A percentile compares a stretch with the other conserved stretches of the same genome.
These are phyloP conservation scores for Trachemys scripta DNA, from an alignment of 2,113 vertebrate species.

Conservation along the genomic window DNA sequence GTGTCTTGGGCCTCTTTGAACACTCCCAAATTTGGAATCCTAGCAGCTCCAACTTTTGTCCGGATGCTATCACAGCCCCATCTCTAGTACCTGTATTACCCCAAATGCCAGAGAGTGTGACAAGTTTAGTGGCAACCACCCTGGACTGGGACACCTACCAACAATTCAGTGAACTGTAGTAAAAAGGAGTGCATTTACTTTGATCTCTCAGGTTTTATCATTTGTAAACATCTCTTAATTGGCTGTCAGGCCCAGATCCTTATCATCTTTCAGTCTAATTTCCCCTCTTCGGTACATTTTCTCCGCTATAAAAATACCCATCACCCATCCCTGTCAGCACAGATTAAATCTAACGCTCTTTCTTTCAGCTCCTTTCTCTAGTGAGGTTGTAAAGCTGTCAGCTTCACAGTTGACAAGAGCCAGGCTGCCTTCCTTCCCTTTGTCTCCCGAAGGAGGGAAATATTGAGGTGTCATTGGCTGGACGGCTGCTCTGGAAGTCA, in stretches of 20 bases:
- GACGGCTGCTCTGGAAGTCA: conserved; percentile 12
- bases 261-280: conserved; percentile 84
- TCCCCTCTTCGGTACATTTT: conserved; percentile 80
- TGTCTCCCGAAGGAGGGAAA: conserved; percentile 59
- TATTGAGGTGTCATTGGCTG: conserved; percentile 48
- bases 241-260: conserved; percentile 87
- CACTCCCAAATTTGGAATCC: background rate
- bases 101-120: background rate
- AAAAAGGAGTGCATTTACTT: conserved; percentile 73
- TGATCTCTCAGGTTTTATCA: conserved; percentile 86
- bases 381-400: conserved; percentile 82
- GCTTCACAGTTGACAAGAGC: conserved; percentile 72
- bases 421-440: conserved; percentile 65
- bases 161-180: conserved; percentile 35
- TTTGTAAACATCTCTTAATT: conserved; percentile 94
- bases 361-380: conserved; percentile 75
- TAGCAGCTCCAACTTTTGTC: rapidly evolving
- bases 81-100: background rate
- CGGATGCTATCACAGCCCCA: background rate
- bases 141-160: conserved; percentile 6
- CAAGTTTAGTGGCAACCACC: background rate
- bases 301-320: conserved; percentile 81
- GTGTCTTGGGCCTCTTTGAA: background rate
- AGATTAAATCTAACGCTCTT: conserved; percentile 79
- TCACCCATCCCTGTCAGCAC: conserved; percentile 80